Base-by-base conservation (phyloP, 1,140 invertebrate genomes). In the Aphelenchoides fujianensis region DNA sequence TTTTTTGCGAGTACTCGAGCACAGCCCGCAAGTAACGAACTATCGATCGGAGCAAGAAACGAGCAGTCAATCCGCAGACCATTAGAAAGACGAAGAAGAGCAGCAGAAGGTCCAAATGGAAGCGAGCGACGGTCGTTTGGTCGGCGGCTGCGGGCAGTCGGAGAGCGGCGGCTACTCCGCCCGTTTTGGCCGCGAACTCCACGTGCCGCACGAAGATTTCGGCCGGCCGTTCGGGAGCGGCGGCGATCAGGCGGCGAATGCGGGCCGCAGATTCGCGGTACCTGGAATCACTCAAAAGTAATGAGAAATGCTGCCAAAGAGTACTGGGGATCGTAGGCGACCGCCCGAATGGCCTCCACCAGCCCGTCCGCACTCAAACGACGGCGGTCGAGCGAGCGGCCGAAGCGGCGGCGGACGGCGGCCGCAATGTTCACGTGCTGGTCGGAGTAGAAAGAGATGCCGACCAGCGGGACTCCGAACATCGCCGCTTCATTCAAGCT, bases 381-480 rank as follows among this genome's bases (percentile, higher is more conserved):
- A 30, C 34, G 28, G 12, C 5, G 55, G 5, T 7, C 55, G 5
- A 59, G 5, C 55, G 19, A 5, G 5, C 55, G 5, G 5, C 19
- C 19, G 5, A 5, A 5, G 7, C 55, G 5, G 7, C 19, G 28
- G 28, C 19, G 5, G 7, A 59, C 23, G 27, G 19, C 19, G 28
- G 55, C 55, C 5, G 55, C 5, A 19, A 7, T 59, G 55, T 7
- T 7, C 5, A 59, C 34, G 5, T 59, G 55, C 5, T 59, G 5
- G 5, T 19, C 19, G 5, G 19, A 59, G 3, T 41, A 66, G 31
- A 66, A 66, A 1, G 52, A 48, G 1, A 66, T 30, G 23, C 27
- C 31, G 53, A 66, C 32, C 2, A 66, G 66, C 12, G 66, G 66
- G 2, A 64, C 16, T 68, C 66, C 66, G 23, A n/a, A 63, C 9